phyloP scores from a whole-genome alignment of 2,888 invertebrate genomes.

The Watsonalla binaria region DNA sequence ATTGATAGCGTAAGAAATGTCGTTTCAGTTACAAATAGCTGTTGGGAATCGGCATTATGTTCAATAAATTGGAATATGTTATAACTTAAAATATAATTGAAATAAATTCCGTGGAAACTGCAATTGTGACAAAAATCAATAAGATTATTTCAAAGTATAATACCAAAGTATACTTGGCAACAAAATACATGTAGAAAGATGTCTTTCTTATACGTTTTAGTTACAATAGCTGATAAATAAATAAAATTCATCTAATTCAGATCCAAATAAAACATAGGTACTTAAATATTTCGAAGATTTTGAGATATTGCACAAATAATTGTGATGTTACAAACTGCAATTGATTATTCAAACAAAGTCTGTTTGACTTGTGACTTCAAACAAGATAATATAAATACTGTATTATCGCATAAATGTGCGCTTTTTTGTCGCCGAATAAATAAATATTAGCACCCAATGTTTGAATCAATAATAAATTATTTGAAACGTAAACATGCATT shows the following conservation, averaged over 20 bases:
- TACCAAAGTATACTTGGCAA: no score
- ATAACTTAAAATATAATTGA: no score
- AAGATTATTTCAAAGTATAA: no score
- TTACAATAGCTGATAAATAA: no score
- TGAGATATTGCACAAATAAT: conserved; percentile 1
- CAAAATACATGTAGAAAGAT: no score
- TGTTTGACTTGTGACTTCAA: neutral
- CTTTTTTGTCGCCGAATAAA: conserved; percentile 3
- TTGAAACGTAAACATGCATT: no score
- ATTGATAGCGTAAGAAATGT: no score
- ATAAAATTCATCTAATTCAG: neutral
- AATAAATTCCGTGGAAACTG: no score
- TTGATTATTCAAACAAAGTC: neutral
- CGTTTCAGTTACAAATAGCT: neutral
- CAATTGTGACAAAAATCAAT: no score
- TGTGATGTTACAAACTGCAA: neutral
- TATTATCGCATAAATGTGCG: neutral
- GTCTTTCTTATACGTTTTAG: no score
- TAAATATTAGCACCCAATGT: conserved; percentile 32
- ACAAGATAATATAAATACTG: neutral
- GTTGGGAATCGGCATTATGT: neutral
- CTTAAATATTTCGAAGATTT: neutral
- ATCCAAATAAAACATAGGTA: neutral
- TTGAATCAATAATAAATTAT: conserved; percentile 1
- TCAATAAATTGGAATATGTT: neutral